phyloP scores from a whole-genome alignment of 2,888 invertebrate genomes.

The Drosophila paramelanica region DNA sequence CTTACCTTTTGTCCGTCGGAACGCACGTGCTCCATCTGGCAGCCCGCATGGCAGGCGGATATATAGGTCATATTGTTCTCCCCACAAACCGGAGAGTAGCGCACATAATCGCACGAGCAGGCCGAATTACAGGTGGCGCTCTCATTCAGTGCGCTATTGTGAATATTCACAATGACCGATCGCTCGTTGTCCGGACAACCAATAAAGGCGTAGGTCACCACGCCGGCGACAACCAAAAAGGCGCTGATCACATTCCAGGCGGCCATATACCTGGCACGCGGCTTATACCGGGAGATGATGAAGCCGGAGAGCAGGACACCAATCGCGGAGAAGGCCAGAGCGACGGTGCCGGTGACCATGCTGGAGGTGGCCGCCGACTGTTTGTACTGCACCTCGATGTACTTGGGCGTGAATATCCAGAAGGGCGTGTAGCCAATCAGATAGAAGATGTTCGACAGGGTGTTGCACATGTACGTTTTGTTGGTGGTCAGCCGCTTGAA shows the following conservation, averaged over 20 bases:
- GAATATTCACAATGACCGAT: conserved; percentile 83
- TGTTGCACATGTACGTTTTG: conserved; percentile 89
- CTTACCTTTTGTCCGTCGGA: conserved; percentile 85
- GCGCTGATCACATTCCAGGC: conserved; percentile 90
- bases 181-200: conserved; percentile 88
- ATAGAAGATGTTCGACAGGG: conserved; percentile 90
- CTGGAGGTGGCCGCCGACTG: conserved; percentile 90
- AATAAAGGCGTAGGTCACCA: conserved; percentile 88
- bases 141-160: conserved; percentile 69
- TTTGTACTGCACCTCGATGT: conserved; percentile 92
- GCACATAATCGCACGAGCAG: conserved; percentile 89
- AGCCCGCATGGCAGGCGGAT: conserved; percentile 93
- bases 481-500: conserved; percentile 88
- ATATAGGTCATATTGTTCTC: conserved; percentile 89
- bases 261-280: conserved; percentile 88
- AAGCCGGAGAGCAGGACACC: conserved; percentile 89
- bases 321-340: conserved; percentile 89
- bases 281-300: conserved; percentile 88
- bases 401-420: conserved; percentile 93
- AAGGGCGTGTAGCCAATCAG: conserved; percentile 90
- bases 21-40: conserved; percentile 85
- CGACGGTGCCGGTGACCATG: conserved; percentile 88
- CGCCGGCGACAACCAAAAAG: conserved; percentile 87
- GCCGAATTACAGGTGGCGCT: conserved; percentile 87
- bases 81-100: conserved; percentile 91